Conservation (phyloP, 2,113 vertebrate genomes). For the Oxyura jamaicensis region DNA sequence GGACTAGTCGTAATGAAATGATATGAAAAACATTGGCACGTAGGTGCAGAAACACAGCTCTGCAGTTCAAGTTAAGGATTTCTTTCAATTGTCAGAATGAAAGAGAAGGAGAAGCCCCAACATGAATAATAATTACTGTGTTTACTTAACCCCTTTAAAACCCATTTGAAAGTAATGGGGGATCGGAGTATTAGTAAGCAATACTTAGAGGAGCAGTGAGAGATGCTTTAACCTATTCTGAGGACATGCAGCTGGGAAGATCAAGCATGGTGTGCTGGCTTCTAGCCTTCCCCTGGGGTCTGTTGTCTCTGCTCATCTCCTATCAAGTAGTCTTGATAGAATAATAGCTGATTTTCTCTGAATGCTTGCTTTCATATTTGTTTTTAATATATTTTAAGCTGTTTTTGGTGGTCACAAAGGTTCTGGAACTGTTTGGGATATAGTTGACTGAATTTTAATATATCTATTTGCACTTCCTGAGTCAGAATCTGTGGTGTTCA, state of each 20-base stretch:
- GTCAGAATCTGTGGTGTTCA: not conserved
- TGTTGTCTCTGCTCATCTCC: not conserved
- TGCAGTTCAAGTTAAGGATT: not conserved
- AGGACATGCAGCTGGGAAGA: not conserved
- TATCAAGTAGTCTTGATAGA: not conserved
- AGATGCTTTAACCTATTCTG: not conserved
- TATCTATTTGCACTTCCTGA: not conserved
- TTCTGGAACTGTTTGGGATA: not conserved
- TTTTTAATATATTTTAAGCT: not conserved
- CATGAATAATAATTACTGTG: not conserved
- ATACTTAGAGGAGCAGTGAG: not conserved
- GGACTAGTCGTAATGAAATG: not conserved
- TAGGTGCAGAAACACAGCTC: not conserved
- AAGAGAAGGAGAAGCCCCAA: not conserved
- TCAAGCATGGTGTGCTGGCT: not conserved
- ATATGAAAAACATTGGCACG: not conserved
- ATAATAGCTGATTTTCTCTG: not conserved
- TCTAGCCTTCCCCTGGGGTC: not conserved
- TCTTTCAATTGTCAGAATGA: conserved; percentile 7
- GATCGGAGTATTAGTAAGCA: not conserved
- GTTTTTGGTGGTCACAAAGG: not conserved
- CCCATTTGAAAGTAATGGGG: not conserved
- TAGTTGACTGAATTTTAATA: not conserved
- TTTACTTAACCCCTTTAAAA: not conserved
- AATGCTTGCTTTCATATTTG: not conserved